Base-by-base conservation (phyloP, 2,888 invertebrate genomes). In the Oligia strigilis region DNA sequence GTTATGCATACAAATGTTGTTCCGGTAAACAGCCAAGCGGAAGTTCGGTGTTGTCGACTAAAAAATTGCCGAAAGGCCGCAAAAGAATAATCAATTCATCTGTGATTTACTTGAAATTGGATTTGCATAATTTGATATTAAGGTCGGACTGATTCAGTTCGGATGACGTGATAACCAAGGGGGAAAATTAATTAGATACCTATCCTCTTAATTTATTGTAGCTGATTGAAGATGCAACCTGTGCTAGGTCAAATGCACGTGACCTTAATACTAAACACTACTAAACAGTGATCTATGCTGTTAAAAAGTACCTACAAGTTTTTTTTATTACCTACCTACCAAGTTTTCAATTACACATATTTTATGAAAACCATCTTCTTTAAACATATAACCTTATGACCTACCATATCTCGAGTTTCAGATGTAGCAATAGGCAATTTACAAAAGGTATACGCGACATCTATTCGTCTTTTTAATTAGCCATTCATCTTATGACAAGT, bases 21-120 rank as follows among this genome's bases (percentile, higher is more conserved):
- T 89, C 87, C 90, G 89, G 85, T 81, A 88, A 78, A 84, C 81
- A 83, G 79, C 62, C 58, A 82, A 81, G 77, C 90, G 89, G 89
- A 89, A 89, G 85, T 83, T 6, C n/a, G 36, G 49, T 71, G 29
- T 70, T 60, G 55, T 80, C 55, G 79, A 78, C 80, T 71, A 78
- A 85, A 80, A 88, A 84, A 77, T 76, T 81, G 60, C 73, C 75
- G 65, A 88, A 90, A 90, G 89, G 89, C 77, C 86, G 78, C 78
- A 67, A 60, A 70, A 78, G 71, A 84, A 83, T 87, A 72, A 83
- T 84, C 80, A 80, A 85, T 83, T 80, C 70, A 70, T 76, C 52
- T 67, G 66, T 74, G 64, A 85, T 88, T 87, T 84, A 80, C 83
- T 87, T 85, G 71, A 83, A 81, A 78, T 77, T 78, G 11, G 60